Conservation (phyloP, 2,888 invertebrate genomes). For the Carpatolechia fugitivella region DNA sequence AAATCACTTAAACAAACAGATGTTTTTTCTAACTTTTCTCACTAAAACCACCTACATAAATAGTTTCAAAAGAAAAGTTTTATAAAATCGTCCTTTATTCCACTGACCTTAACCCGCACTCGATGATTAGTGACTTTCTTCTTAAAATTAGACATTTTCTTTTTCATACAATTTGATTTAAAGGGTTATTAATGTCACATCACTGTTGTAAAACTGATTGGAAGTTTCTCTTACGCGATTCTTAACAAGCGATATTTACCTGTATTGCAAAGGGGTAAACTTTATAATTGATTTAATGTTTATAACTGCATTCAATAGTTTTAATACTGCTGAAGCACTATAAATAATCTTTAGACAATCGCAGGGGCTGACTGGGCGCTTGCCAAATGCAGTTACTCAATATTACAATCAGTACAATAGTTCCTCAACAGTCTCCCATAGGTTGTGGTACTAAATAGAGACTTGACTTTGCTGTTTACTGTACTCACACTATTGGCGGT, state of each 20-base stretch:
- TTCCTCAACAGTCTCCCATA: neutral
- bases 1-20: no score
- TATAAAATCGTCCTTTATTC: neutral
- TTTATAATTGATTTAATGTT: neutral
- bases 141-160: conserved; percentile 22
- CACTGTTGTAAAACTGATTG: neutral
- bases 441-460: neutral
- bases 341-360: conserved; percentile 13
- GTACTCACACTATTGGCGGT: neutral
- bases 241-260: conserved; percentile 13
- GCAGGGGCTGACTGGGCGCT: conserved; percentile 7
- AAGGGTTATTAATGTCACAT: neutral
- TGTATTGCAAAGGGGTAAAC: conserved; percentile 6
- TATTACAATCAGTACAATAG: neutral
- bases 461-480: neutral
- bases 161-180: conserved; percentile 6
- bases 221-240: neutral
- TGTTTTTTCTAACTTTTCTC: no score
- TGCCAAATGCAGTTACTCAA: conserved; percentile 10
- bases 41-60: no score
- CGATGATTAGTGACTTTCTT: conserved; percentile 23
- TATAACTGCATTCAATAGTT: neutral
- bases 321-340: neutral
- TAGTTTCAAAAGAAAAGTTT: no score
- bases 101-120: conserved; percentile 27